Base-by-base conservation (phyloP, 2,888 invertebrate genomes). In the Pterostichus niger region DNA sequence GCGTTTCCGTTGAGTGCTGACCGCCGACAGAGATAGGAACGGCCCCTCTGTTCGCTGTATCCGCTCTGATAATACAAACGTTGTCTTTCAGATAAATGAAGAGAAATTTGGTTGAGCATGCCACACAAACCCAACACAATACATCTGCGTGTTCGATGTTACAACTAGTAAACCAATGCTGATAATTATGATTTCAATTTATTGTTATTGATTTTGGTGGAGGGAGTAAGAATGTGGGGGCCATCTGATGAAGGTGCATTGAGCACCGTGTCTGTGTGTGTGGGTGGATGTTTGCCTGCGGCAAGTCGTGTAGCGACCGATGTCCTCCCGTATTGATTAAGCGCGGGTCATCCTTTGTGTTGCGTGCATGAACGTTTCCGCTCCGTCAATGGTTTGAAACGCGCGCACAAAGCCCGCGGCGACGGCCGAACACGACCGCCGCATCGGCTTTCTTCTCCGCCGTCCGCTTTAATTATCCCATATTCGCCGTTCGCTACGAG, bases 251-350 rank as follows among this genome's bases (percentile, higher is more conserved):
- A 75, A 75, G 75, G 75, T 49, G 49, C 33, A 54, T 54, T 35
- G 31, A 75, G 35, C 35, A 54, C 44, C 5, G 13, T 64, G 40
- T 54, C 7, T 78, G 17, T 79, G 56, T 68, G 64, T 80, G 68
- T 80, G 80, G 24, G 64, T 52, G 75, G 54, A 44, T 56, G 75
- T 56, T 75, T 75, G 59, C 44, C 15, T 44, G 76, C 17, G 76
- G 68, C 31, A 76, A 77, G 64, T 77, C 35, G 54, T 76, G 77
- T 68, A 68, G 68, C 83, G 68, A 77, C 77, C 77, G 77, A 83
- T 83, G 83, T 83, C 83, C 76, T 83, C 46, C 82, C 75, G 68
- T 83, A 83, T 83, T 83, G 83, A 83, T 83, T 83, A 77, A 83
- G 77, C 77, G 49, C 76, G 77, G 75, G 76, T 59, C 75, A 56